A percentile compares a stretch with the other conserved stretches of the same genome.
Conservation (phyloP, 2,888 invertebrate species). For the Tipula lateralis region DNA sequence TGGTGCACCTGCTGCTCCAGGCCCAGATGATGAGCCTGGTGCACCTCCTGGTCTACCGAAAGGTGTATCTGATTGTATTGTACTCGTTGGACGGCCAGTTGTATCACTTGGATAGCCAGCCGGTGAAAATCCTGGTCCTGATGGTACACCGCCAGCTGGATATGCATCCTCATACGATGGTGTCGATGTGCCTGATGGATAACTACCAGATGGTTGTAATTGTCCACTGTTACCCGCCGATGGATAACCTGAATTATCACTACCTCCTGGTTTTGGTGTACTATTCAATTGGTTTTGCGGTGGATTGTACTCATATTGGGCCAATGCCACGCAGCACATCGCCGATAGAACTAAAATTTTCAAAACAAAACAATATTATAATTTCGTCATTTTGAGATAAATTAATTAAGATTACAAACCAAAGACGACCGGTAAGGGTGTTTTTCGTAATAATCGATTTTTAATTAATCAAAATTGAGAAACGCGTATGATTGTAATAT, state of each 20-base stretch:
- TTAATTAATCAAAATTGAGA: background rate
- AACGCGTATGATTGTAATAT: background rate
- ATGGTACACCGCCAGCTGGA: constrained; percentile 41
- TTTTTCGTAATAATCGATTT: background rate
- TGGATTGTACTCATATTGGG: constrained; percentile 70
- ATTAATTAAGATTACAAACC: background rate
- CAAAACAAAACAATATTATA: background rate
- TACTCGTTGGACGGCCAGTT: constrained; percentile 36
- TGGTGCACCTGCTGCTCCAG: constrained; percentile 34
- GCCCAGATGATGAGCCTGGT: constrained; percentile 33
- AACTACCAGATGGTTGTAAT: constrained; percentile 36
- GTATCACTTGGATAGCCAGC: constrained; percentile 32
- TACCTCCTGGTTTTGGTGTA: constrained; percentile 38
- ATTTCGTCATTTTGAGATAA: background rate
- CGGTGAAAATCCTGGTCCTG: constrained; percentile 41
- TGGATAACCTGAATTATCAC: constrained; percentile 32
- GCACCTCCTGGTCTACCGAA: constrained; percentile 15
- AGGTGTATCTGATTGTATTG: constrained; percentile 33
- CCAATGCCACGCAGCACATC: constrained; percentile 37
- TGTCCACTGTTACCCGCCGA: constrained; percentile 36
- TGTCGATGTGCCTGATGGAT: constrained; percentile 44
- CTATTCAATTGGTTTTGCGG: constrained; percentile 57
- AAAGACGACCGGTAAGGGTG: background rate
- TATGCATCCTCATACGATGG: constrained; percentile 35
- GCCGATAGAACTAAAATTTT: constrained; percentile 3